These are phyloP conservation scores for Stenoptilia bipunctidactyla DNA, from an alignment of 2,888 invertebrate species.

Conservation along the genomic window DNA sequence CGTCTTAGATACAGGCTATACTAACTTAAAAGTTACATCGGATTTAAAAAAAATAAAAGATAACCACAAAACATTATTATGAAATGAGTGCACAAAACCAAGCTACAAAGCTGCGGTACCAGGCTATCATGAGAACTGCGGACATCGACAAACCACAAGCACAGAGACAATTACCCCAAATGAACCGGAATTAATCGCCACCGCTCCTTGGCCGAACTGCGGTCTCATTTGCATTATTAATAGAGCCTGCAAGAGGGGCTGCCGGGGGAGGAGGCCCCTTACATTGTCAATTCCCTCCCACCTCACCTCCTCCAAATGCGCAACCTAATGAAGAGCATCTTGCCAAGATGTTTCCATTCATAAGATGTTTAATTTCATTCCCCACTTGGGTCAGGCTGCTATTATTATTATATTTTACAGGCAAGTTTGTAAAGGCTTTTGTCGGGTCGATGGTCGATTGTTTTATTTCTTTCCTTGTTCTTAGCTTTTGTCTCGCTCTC, in stretches of 20 bases:
- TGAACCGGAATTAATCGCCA: constrained; percentile 70
- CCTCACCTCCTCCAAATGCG: constrained; percentile 44
- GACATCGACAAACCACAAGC: constrained; percentile 20
- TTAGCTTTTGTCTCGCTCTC: neutral
- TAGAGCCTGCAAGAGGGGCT: constrained; percentile 51
- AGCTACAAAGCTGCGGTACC: too few relatives aligned
- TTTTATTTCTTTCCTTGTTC: constrained; percentile 2
- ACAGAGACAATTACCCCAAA: constrained; percentile 70
- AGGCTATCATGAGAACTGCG: neutral
- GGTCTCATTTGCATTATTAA: constrained; percentile 72
- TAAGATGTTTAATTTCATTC: constrained; percentile 69
- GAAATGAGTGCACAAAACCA: too few relatives aligned
- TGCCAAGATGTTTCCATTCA: constrained; percentile 67
- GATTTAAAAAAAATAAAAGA: too few relatives aligned
- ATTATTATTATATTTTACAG: constrained; percentile 54
- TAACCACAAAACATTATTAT: too few relatives aligned
- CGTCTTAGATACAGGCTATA: too few relatives aligned
- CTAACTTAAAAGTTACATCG: too few relatives aligned
- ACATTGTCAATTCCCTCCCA: constrained; percentile 29
- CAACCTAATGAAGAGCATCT: constrained; percentile 69
- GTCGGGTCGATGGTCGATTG: constrained; percentile 4
- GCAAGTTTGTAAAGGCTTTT: constrained; percentile 12
- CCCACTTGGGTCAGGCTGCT: constrained; percentile 59
- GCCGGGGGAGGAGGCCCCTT: constrained; percentile 20
- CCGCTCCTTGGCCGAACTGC: constrained; percentile 68